Percentiles rank a stretch among this genome's conserved stretches.
Conservation (phyloP, 1,140 invertebrate genomes). For the Pogonomyrmex barbatus region DNA sequence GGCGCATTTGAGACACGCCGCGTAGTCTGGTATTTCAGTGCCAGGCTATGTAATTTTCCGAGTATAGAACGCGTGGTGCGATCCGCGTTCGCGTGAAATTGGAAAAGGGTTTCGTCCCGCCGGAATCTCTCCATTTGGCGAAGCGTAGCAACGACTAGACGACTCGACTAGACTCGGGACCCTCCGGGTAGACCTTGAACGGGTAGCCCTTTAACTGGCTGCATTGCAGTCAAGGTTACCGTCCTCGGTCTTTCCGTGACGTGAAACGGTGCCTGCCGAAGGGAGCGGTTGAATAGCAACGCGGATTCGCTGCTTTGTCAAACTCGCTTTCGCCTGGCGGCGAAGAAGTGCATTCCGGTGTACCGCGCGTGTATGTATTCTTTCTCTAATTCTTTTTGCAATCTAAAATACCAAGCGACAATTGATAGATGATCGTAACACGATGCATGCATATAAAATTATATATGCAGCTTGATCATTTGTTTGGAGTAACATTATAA, state of each 20-base stretch:
- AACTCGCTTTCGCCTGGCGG: conserved; percentile 53
- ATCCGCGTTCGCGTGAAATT: conserved; percentile 60
- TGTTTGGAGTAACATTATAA: background rate
- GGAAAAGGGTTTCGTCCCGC: conserved; percentile 70
- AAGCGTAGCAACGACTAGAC: conserved; percentile 56
- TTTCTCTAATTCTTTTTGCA: background rate
- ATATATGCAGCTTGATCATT: background rate
- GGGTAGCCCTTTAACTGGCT: conserved; percentile 78
- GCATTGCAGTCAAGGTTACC: conserved; percentile 76
- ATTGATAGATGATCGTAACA: background rate
- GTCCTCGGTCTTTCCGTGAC: conserved; percentile 71
- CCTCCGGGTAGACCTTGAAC: conserved; percentile 77
- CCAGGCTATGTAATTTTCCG: conserved; percentile 51
- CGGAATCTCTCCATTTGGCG: conserved; percentile 66
- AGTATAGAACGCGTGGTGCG: conserved; percentile 59
- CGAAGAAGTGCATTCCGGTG: background rate
- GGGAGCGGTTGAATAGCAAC: conserved; percentile 69
- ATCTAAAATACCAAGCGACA: background rate
- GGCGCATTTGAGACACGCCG: conserved; percentile 29
- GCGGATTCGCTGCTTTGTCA: conserved; percentile 73
- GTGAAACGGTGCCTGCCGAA: conserved; percentile 54
- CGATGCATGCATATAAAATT: background rate
- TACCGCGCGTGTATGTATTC: background rate
- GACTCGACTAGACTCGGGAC: conserved; percentile 56
- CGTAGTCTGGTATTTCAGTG: conserved; percentile 44